These are phyloP conservation scores for Masticophis lateralis DNA, from an alignment of 2,797 vertebrate species.

Conservation along the genomic window DNA sequence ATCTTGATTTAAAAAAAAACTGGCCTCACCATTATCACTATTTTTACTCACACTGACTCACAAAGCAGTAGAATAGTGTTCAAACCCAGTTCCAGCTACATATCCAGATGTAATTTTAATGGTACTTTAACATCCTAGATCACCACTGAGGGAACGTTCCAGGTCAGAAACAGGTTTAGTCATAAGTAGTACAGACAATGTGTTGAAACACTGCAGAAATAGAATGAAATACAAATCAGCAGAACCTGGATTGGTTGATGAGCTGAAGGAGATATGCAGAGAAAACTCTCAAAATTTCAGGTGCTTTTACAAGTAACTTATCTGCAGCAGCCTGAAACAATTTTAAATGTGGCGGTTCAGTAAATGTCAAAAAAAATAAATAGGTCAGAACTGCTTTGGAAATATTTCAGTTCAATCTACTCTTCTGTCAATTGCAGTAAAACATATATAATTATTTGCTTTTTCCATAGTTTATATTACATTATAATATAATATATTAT, in stretches of 20 bases:
- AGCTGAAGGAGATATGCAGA: background rate
- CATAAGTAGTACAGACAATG: background rate
- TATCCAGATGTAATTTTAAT: background rate
- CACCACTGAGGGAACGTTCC: background rate
- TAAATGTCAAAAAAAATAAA: background rate
- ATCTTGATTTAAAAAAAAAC: background rate
- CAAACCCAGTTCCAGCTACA: no score
- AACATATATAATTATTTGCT: background rate
- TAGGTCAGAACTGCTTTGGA: background rate
- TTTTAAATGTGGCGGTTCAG: background rate
- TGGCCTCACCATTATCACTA: background rate
- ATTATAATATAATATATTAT: background rate
- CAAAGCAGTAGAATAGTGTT: background rate
- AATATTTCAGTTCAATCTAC: background rate
- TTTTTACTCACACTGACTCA: background rate
- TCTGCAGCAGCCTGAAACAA: background rate
- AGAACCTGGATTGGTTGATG: background rate
- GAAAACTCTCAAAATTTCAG: background rate
- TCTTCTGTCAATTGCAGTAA: background rate
- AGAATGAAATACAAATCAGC: background rate
- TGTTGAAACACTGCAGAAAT: background rate
- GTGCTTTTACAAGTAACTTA: background rate
- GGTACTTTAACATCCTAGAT: background rate
- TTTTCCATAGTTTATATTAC: background rate
- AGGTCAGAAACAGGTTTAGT: background rate